Evolutionary conservation across 53 echinoderm and acorn worm genomes (phyloP), one percentile per base, ranked within the genome.

Genomic region (Arbacia lixula): DNA sequence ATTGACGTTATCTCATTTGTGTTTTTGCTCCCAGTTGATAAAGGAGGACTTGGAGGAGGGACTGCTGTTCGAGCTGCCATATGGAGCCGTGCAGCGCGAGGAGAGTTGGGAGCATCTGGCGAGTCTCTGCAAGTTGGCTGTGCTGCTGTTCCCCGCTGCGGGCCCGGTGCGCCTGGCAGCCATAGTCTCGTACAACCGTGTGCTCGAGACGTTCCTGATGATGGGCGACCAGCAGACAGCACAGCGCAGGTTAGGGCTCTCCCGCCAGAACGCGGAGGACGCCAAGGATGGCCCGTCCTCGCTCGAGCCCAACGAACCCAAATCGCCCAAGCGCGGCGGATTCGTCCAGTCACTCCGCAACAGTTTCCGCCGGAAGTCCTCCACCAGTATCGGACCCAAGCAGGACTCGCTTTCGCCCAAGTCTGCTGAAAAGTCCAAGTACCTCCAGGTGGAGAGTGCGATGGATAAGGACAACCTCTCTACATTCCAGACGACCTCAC

Each of bases 151-250:
- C 40, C 62, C 82, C 9, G 82, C 82, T 12, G 14, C 82, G 28
- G 82, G 82, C 3, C 64, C 82, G 3, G 82, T 81, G 2, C 82
- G 82, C n/a, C 64, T 81, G 31, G 82, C 82, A 81, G 65, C 82
- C 17, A 63, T 81, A 28, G 82, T 63, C 4, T 64, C 82, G 38
- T 81, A 81, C 34, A 81, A 81, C 22, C 64, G 43, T 1, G 82
- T 81, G 14, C 50, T 81, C 8, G 82, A 81, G 50, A 63, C 82
- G 64, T 81, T 81, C 82, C 82, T 81, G 12, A 81, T 63, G 63
- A 81, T 81, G 82, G 82, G 82, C 42, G 82, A 81, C n/a, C 62
- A 52, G 11, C 82, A 81, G 82, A 81, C 82, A 40, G 82, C 82
- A 3, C 62, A 81, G 41, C 62, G 82, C 10, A 40, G 82, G 20